These are phyloP conservation scores for Tortrix viridana DNA, from an alignment of 2,888 invertebrate genomes.

Conservation along the genomic window DNA sequence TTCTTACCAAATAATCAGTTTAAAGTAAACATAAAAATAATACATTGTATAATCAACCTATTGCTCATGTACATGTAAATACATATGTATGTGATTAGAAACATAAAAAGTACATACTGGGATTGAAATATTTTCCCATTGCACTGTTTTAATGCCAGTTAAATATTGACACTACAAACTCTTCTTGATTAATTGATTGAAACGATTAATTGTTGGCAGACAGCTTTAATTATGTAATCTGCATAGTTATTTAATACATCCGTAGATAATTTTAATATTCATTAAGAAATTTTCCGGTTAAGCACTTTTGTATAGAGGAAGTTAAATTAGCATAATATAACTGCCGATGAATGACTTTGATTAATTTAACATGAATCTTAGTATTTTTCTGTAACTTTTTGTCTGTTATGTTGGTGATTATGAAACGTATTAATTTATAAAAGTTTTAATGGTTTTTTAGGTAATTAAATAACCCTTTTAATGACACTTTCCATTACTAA, in stretches of 20 bases:
- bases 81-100: too few species aligned
- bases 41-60: too few species aligned
- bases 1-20: too few species aligned
- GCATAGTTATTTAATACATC: slow-evolving; percentile 16
- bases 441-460: too few species aligned
- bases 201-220: slow-evolving; percentile 15
- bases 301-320: slow-evolving; percentile 20
- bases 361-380: background rate
- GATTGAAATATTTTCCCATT: background rate
- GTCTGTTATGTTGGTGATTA: too few species aligned
- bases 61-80: too few species aligned
- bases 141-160: background rate
- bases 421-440: too few species aligned
- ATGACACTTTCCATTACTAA: too few species aligned
- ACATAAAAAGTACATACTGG: background rate
- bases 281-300: slow-evolving; percentile 22
- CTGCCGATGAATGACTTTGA: background rate
- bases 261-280: slow-evolving; percentile 18
- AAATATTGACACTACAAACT: slow-evolving; percentile 5
- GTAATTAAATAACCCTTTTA: too few species aligned
- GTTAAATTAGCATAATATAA: slow-evolving; percentile 24
- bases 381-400: too few species aligned
- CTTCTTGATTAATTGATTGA: too few species aligned
- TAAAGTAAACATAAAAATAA: too few species aligned
- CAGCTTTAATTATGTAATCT: slow-evolving; percentile 16